Evolutionary conservation across 1,140 invertebrate species (phyloP).

Genomic region (Berghia stephanieae): DNA sequence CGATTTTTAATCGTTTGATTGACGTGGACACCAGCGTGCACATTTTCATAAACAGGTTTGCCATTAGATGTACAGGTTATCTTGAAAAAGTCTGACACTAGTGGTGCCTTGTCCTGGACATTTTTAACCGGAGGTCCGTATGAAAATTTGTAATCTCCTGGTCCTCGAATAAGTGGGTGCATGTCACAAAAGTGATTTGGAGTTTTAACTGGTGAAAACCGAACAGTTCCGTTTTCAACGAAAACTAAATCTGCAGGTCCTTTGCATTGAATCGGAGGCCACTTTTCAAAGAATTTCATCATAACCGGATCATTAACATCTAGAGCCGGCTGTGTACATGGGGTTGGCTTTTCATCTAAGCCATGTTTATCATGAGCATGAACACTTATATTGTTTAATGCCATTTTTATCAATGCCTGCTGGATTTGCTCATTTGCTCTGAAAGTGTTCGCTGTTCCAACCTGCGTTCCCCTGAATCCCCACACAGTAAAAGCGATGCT

Average conservation of each 20-base stretch:
- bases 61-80: too few species aligned
- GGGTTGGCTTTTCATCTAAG: too few species aligned
- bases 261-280: constrained; percentile 72
- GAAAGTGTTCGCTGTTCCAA: too few species aligned
- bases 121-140: constrained; percentile 21
- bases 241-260: constrained; percentile 64
- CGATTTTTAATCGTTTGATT: constrained; percentile 31
- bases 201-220: constrained; percentile 36
- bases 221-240: constrained; percentile 45
- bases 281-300: constrained; percentile 74
- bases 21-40: constrained; percentile 50
- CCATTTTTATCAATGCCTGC: too few species aligned
- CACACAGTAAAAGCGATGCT: too few species aligned
- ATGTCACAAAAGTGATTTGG: constrained; percentile 48
- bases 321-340: constrained; percentile 75
- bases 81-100: constrained; percentile 52
- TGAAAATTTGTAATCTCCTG: constrained; percentile 34
- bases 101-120: constrained; percentile 40
- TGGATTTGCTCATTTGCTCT: too few species aligned
- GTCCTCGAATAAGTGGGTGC: constrained; percentile 43
- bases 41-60: constrained; percentile 52
- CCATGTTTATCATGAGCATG: too few species aligned
- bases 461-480: too few species aligned
- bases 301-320: constrained; percentile 76
- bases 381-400: too few species aligned